Evolutionary conservation across 37 sponge, comb jelly and placozoan genomes (phyloP), one percentile per base, ranked within the genome.

Genomic region (Mnemiopsis leidyi): DNA sequence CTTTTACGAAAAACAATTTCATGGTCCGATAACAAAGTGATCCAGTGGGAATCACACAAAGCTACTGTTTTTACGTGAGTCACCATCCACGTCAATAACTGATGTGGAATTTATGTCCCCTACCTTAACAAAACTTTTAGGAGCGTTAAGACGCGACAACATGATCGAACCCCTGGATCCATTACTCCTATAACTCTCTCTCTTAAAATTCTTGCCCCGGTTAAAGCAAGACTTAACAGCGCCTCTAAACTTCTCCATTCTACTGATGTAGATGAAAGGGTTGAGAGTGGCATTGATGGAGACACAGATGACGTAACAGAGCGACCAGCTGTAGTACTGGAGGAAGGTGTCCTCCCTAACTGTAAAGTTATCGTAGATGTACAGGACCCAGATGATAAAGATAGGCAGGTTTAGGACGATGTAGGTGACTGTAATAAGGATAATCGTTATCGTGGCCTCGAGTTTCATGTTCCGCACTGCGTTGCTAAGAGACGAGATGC

Each of bases 361-460:
- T 2, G 39, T 85, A 28, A 85, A 85, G 30, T 85, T 39, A 29
- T 85, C 90, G 61, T 85, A 33, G 26, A 85, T 85, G 90, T 85
- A 85, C 36, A 85, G 40, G 1, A 85, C 90, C 90, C 90, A 85
- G 28, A 85, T 39, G 61, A 85, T 85, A 61, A 85, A 85, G 23
- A 85, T 85, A 37, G 90, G 90, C 0, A 85, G 90, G 90, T 85
- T 85, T 0, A 85, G 90, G 61, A 85, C 20, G 29, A 85, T 85
- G 90, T 85, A 85, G 25, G 90, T 85, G 24, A 33, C 29, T 28
- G 90, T 85, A 28, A 85, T 85, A 16, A 85, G 32, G 90, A 85
- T 85, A 9, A 85, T 85, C 0, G 90, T 85, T n/a, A 85, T 85
- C 1, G 90, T 85, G 0, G 90, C 90, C 0, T 85, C 90, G 1